Evolutionary conservation across 2,113 vertebrate species (phyloP).

Genomic region (Eubucco bourcierii): DNA sequence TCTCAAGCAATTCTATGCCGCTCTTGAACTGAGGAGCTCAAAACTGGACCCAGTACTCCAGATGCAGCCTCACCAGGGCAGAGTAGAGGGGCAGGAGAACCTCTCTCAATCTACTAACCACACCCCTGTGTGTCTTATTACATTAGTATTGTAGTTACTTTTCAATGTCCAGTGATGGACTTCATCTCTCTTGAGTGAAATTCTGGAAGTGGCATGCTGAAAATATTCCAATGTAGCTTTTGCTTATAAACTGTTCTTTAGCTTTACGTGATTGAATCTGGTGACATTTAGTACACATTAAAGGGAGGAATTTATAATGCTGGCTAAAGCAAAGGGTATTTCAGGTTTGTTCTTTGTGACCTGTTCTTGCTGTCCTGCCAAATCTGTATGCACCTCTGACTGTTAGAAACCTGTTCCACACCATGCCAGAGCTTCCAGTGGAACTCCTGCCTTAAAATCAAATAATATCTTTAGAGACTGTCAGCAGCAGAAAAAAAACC

Average conservation of each 20-base stretch:
- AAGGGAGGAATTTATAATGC: background rate
- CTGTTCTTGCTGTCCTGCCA: background rate
- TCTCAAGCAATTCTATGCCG: no score
- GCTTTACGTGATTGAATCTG: background rate
- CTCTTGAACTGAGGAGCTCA: no score
- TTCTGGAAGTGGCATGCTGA: background rate
- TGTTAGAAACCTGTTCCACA: background rate
- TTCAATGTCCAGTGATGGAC: background rate
- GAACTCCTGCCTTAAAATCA: background rate
- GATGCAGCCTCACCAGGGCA: no score
- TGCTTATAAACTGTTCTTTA: background rate
- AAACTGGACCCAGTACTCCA: no score
- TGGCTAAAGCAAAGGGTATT: constrained; percentile 1
- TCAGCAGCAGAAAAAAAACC: background rate
- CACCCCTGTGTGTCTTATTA: background rate
- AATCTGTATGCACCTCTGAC: background rate
- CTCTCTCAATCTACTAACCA: no score
- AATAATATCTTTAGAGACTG: background rate
- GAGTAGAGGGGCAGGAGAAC: no score
- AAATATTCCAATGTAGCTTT: background rate
- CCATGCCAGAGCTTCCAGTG: background rate
- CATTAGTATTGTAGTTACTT: background rate
- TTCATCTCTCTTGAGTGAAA: background rate
- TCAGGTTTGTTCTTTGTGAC: background rate
- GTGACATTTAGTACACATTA: background rate